Evolutionary conservation across 2,888 invertebrate species (phyloP).

Genomic region (Beris chalybata): DNA sequence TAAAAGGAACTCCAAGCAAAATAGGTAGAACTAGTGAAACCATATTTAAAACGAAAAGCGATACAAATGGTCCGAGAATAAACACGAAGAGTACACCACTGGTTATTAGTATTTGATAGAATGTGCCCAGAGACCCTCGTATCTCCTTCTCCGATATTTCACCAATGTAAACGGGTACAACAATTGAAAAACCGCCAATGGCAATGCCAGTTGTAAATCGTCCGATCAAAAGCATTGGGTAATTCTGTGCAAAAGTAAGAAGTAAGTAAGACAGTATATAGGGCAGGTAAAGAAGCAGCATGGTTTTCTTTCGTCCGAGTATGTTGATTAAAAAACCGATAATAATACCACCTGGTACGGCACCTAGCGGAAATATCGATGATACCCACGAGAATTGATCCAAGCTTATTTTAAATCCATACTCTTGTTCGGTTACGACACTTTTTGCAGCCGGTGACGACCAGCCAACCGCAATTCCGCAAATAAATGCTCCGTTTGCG

Average conservation of each 20-base stretch:
- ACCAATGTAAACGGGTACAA: slow-evolving; percentile 74
- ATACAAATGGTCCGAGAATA: slow-evolving; percentile 56
- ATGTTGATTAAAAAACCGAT: slow-evolving; percentile 65
- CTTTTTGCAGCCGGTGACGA: not conserved
- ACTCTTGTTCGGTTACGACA: slow-evolving; percentile 43
- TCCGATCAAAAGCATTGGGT: not conserved
- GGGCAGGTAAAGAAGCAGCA: not conserved
- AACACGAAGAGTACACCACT: slow-evolving; percentile 75
- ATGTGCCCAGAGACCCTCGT: slow-evolving; percentile 76
- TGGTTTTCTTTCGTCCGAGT: slow-evolving; percentile 51
- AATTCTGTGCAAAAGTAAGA: not conserved
- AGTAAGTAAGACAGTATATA: not conserved
- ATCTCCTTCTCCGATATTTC: slow-evolving; percentile 79
- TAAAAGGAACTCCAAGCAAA: slow-evolving; percentile 65
- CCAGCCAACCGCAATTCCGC: not conserved
- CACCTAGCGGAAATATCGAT: slow-evolving; percentile 66
- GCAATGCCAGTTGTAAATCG: not conserved
- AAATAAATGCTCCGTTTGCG: not conserved
- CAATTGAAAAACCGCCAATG: slow-evolving; percentile 77
- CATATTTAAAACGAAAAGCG: not conserved
- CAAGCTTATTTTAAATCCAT: slow-evolving; percentile 58
- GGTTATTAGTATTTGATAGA: slow-evolving; percentile 78
- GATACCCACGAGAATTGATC: slow-evolving; percentile 66
- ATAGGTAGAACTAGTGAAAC: slow-evolving; percentile 52
- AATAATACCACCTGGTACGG: slow-evolving; percentile 66